Evolutionary conservation across 2,888 invertebrate species (phyloP), one percentile per base, ranked within the genome.

Genomic region (Lottia gigantea): DNA sequence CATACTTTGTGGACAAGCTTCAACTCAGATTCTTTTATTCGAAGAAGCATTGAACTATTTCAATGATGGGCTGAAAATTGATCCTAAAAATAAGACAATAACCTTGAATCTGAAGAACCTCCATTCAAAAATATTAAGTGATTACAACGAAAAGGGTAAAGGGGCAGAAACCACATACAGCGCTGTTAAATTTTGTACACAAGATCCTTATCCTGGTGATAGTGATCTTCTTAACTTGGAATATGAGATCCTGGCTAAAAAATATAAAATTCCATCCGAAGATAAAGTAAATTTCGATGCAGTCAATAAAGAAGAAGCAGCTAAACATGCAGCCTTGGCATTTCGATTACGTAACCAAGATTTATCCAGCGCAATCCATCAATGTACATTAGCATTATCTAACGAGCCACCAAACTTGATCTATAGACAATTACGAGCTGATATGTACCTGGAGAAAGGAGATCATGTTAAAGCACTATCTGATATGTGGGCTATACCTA

Each of bases 121-220:
- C 1, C 83, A 85, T 64, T 72, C 62, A 12, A 65, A 74, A n/a
- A 82, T 85, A 19, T 64, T 83, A 4, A 66, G 79, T 19, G 79
- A 80, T 16, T 76, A 79, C 23, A 80, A 82, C 16, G 71, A 71
- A 6, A 68, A 74, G 16, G 62, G 47, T 1, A 71, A 66, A 12
- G 55, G 71, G 11, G 64, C 75, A n/a, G 83, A 84, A 55, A 70
- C 73, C 12, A 73, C 74, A 2, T 84, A 83, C 71, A 83, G 79
- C 31, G 83, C 83, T 8, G 76, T 83, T 8, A 75, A 79, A 23
- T 74, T 84, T 65, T 83, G 83, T 66, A 75, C 76, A 0, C 84
- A 83, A 66, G 80, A 79, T 47, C 75, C 78, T 4, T 85, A 85
- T 67, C 85, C 85, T 7, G 85, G 85, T 0, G 85, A 85, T 62